phyloP scores from a whole-genome alignment of 2,113 vertebrate species.

The Alethe diademata region DNA sequence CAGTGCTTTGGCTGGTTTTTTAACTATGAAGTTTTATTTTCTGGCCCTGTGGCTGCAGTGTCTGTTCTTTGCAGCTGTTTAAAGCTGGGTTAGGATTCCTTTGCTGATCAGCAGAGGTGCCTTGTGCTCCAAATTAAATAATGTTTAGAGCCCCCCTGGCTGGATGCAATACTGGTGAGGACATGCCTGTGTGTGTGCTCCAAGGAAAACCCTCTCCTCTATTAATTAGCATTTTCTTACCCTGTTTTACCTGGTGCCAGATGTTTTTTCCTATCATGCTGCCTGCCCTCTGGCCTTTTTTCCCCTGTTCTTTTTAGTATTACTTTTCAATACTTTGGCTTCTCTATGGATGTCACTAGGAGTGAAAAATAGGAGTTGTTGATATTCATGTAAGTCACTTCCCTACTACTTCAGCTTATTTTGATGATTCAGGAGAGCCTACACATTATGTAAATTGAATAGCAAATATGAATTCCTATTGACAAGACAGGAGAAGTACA shows the following conservation, averaged over 20 bases:
- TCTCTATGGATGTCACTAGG: neutral
- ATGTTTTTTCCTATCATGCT: neutral
- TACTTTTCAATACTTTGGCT: neutral
- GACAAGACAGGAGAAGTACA: constrained; percentile 10
- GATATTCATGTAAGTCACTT: constrained; percentile 25
- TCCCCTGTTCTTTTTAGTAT: neutral
- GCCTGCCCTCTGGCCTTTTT: neutral
- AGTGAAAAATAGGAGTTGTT: neutral
- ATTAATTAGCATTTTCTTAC: neutral
- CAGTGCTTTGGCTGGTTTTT: neutral
- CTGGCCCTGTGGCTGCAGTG: neutral
- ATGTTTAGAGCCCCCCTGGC: neutral
- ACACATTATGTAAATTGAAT: constrained; percentile 40
- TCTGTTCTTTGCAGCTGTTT: neutral
- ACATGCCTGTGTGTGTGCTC: accelerated
- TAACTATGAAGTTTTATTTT: neutral
- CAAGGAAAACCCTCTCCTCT: neutral
- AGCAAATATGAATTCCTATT: constrained; percentile 35
- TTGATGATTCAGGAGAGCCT: constrained; percentile 44
- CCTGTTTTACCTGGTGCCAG: neutral
- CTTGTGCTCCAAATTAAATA: neutral
- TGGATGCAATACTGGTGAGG: accelerated
- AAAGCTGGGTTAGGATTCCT: neutral
- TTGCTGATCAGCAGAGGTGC: neutral
- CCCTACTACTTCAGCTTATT: constrained; percentile 1